Conservation (phyloP, 2,888 invertebrate genomes). For the Meta bourneti region DNA sequence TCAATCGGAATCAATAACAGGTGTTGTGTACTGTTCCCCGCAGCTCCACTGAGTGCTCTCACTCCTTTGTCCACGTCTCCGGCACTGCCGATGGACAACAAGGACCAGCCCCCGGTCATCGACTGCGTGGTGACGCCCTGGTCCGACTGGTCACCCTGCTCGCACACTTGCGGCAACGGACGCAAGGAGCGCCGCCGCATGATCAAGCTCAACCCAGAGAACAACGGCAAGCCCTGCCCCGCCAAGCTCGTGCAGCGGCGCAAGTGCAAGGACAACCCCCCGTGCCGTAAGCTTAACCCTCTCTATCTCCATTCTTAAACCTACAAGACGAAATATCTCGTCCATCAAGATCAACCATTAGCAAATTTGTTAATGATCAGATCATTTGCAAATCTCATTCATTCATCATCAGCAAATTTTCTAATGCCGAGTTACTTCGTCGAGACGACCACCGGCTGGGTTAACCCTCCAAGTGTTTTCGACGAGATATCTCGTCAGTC, state of each 20-base stretch:
- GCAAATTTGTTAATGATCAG: too few relatives aligned
- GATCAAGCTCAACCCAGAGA: slow-evolving; percentile 84
- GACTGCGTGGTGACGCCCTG: slow-evolving; percentile 86
- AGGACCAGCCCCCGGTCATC: slow-evolving; percentile 78
- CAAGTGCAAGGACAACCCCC: slow-evolving; percentile 82
- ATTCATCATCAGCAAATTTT: too few relatives aligned
- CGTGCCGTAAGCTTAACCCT: slow-evolving; percentile 75
- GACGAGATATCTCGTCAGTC: too few relatives aligned
- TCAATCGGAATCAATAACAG: too few relatives aligned
- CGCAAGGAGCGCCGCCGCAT: slow-evolving; percentile 81
- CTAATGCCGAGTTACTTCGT: too few relatives aligned
- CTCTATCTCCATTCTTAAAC: too few relatives aligned
- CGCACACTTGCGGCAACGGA: slow-evolving; percentile 81
- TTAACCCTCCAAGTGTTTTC: too few relatives aligned
- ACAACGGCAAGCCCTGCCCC: slow-evolving; percentile 86
- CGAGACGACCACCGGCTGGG: too few relatives aligned
- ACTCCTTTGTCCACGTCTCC: slow-evolving; percentile 76
- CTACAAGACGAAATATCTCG: too few relatives aligned
- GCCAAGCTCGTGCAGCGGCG: slow-evolving; percentile 84
- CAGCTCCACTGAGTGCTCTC: slow-evolving; percentile 77
- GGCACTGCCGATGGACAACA: slow-evolving; percentile 78
- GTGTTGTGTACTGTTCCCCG: not conserved
- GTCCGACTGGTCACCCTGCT: slow-evolving; percentile 83
- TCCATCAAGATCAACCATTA: too few relatives aligned
- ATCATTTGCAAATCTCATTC: too few relatives aligned